Conservation (phyloP, 2,113 vertebrate species). For the Geococcyx californianus region DNA sequence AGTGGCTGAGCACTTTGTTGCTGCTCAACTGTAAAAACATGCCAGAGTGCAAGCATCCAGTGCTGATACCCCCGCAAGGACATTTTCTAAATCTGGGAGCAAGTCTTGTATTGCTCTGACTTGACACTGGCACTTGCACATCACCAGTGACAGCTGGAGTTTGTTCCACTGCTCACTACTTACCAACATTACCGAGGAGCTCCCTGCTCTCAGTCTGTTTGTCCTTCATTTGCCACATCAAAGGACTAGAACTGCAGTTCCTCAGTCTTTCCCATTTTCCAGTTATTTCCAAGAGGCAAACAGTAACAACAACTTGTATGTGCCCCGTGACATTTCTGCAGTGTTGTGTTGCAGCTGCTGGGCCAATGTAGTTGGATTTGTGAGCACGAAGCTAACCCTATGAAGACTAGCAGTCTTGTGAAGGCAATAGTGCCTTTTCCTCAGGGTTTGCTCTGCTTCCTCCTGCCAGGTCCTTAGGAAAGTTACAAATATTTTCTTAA, state of each 20-base stretch:
- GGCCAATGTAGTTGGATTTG: not conserved
- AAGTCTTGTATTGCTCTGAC: not conserved
- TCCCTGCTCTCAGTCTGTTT: not conserved
- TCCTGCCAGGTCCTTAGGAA: not conserved
- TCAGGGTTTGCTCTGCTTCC: not conserved
- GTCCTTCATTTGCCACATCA: not conserved
- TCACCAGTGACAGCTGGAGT: not conserved
- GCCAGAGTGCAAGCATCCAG: not conserved
- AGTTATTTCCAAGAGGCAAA: not conserved
- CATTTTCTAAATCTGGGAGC: not conserved
- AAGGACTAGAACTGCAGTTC: not conserved
- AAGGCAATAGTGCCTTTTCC: not conserved
- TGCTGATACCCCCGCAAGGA: not conserved
- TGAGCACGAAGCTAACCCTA: not conserved
- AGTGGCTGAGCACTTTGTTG: fast-evolving
- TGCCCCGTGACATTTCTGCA: not conserved
- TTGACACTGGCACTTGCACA: not conserved
- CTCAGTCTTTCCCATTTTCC: not conserved
- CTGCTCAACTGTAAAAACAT: not conserved
- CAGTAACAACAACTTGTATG: not conserved
- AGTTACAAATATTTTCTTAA: not conserved
- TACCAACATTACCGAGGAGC: not conserved
- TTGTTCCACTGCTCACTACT: not conserved
- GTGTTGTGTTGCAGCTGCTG: not conserved
- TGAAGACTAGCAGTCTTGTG: not conserved